Percentiles rank a stretch among this genome's conserved stretches.
phyloP scores from a whole-genome alignment of 2,113 vertebrate genomes.

The Panurus biarmicus region DNA sequence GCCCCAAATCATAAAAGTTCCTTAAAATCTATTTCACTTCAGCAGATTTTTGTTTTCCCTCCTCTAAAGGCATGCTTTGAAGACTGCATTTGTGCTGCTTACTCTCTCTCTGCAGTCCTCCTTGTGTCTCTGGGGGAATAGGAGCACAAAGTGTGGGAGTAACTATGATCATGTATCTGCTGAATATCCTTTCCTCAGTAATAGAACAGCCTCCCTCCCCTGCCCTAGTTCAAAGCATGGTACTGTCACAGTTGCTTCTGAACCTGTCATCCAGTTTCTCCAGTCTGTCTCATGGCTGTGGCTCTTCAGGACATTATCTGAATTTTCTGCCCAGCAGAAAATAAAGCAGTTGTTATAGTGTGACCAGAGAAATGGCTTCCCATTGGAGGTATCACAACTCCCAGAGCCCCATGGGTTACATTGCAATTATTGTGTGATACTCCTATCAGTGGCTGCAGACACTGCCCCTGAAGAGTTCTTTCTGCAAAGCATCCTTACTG shows the following conservation, averaged over 20 bases:
- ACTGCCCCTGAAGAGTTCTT: background rate
- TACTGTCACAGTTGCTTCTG: background rate
- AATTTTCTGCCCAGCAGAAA: background rate
- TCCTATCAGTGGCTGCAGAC: background rate
- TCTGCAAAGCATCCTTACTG: background rate
- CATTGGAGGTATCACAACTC: background rate
- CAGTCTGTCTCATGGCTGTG: background rate
- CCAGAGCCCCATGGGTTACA: background rate
- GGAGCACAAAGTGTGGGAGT: background rate
- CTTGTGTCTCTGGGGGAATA: background rate
- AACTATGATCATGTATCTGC: background rate
- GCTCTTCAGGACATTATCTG: background rate
- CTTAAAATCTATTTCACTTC: background rate
- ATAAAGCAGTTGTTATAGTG: background rate
- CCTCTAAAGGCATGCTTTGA: background rate
- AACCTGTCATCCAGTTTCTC: background rate
- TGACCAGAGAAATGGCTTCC: background rate
- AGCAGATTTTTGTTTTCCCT: background rate
- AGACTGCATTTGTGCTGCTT: background rate
- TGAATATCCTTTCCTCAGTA: background rate
- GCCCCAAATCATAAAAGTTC: background rate
- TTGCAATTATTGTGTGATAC: background rate
- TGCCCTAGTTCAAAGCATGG: background rate
- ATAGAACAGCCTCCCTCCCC: background rate
- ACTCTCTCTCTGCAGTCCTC: background rate